phyloP scores from a whole-genome alignment of 2,888 invertebrate genomes.

The Periphyllus acericola region DNA sequence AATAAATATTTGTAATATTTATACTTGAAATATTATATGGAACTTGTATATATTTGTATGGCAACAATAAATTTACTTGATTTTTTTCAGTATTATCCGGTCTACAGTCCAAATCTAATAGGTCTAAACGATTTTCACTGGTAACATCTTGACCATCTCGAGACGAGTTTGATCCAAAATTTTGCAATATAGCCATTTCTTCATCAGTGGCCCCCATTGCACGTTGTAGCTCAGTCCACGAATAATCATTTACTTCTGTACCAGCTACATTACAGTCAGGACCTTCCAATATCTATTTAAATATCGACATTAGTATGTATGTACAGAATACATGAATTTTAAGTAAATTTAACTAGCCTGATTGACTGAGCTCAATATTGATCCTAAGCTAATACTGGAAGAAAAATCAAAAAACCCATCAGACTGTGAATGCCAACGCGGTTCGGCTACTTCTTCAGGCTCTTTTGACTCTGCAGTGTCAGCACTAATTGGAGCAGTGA shows the following conservation, averaged over 20 bases:
- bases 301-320: conserved; percentile 32
- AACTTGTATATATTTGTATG: conserved; percentile 5
- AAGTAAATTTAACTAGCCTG: conserved; percentile 64
- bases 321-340: conserved; percentile 19
- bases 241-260: conserved; percentile 62
- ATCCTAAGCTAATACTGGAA: conserved; percentile 64
- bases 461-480: conserved; percentile 24
- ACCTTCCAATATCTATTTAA: conserved; percentile 56
- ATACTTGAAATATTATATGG: background rate
- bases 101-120: conserved; percentile 42
- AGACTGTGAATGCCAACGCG: conserved; percentile 52
- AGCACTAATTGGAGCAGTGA: conserved; percentile 44
- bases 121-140: conserved; percentile 34
- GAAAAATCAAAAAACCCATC: conserved; percentile 46
- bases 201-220: conserved; percentile 67
- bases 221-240: conserved; percentile 65
- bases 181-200: conserved; percentile 66
- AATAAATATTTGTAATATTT: conserved; percentile 28
- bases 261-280: conserved; percentile 38
- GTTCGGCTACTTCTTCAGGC: conserved; percentile 55
- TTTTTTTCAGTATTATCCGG: conserved; percentile 19
- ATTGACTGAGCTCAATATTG: conserved; percentile 66
- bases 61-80: conserved; percentile 39
- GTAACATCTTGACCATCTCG: conserved; percentile 17
- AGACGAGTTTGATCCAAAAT: conserved; percentile 65